Evolutionary conservation across 2,888 invertebrate genomes (phyloP).

Genomic region (Psococerastis gibbosa): DNA sequence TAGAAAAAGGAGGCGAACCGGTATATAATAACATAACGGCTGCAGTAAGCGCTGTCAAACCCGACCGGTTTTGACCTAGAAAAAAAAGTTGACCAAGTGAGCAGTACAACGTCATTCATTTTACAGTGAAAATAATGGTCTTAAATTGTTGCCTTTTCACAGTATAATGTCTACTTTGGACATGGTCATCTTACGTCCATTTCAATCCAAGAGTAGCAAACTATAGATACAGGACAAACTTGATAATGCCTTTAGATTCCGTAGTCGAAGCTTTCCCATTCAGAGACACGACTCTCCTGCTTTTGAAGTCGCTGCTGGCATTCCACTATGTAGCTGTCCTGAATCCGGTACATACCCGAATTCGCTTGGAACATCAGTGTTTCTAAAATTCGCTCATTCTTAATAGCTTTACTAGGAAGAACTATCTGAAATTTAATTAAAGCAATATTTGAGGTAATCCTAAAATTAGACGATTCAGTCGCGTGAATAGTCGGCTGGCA

Average conservation of each 20-base stretch:
- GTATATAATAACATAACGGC: too few relatives aligned
- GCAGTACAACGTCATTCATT: too few relatives aligned
- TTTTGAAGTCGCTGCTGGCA: slow-evolving; percentile 72
- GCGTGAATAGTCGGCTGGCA: background rate
- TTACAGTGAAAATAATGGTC: too few relatives aligned
- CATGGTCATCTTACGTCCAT: background rate
- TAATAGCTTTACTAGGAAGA: slow-evolving; percentile 78
- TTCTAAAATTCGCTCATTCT: slow-evolving; percentile 78
- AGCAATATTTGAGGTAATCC: slow-evolving; percentile 8
- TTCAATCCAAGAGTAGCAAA: background rate
- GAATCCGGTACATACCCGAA: slow-evolving; percentile 79
- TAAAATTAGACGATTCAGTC: background rate
- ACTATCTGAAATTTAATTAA: slow-evolving; percentile 42
- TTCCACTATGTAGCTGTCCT: slow-evolving; percentile 70
- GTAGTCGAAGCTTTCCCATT: slow-evolving; percentile 63
- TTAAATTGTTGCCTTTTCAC: too few relatives aligned
- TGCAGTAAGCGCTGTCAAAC: too few relatives aligned
- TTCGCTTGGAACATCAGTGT: slow-evolving; percentile 87
- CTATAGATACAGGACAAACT: slow-evolving; percentile 10
- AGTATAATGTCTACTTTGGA: background rate
- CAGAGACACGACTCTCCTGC: slow-evolving; percentile 71
- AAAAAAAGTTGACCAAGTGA: too few relatives aligned
- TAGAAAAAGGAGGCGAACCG: too few relatives aligned
- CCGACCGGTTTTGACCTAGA: too few relatives aligned
- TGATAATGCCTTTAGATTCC: slow-evolving; percentile 33